Conservation (phyloP, 2,797 vertebrate species). For the Hippocampus kuda region DNA sequence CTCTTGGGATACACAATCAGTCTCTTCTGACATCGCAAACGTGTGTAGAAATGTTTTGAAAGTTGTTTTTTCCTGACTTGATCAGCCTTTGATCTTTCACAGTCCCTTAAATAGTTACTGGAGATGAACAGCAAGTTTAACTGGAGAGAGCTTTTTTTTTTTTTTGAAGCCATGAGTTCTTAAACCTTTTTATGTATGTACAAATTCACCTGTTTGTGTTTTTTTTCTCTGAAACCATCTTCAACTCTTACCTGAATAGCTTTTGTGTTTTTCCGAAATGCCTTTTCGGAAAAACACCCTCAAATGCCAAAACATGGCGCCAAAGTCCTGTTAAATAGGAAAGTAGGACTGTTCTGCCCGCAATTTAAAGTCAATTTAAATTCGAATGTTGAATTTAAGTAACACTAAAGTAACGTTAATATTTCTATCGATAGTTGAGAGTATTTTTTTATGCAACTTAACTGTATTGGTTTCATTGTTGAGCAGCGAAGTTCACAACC, state of each 20-base stretch:
- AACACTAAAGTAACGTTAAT: too few species aligned
- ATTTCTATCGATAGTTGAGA: too few species aligned
- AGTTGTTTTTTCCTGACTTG: not conserved
- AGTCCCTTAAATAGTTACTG: not conserved
- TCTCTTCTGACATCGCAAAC: slow-evolving; percentile 6
- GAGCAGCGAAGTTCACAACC: too few species aligned
- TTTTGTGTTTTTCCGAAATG: not conserved
- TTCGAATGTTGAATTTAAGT: too few species aligned
- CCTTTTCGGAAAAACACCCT: not conserved
- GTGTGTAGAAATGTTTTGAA: not conserved
- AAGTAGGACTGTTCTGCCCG: too few species aligned
- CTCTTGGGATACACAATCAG: slow-evolving; percentile 20
- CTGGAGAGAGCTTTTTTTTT: not conserved
- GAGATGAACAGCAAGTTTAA: not conserved
- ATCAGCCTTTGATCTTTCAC: not conserved
- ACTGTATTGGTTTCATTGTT: too few species aligned
- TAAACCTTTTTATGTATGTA: not conserved
- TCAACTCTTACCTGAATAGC: too few species aligned
- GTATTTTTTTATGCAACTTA: too few species aligned
- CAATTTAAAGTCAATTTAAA: too few species aligned
- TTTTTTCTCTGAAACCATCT: too few species aligned
- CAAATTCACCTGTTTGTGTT: too few species aligned
- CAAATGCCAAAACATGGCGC: not conserved
- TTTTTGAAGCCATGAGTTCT: not conserved
- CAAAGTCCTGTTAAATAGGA: not conserved